A percentile compares a stretch with the other conserved stretches of the same genome.
phyloP scores from a whole-genome alignment of 2,888 invertebrate genomes.

The Sthenelais limicola region DNA sequence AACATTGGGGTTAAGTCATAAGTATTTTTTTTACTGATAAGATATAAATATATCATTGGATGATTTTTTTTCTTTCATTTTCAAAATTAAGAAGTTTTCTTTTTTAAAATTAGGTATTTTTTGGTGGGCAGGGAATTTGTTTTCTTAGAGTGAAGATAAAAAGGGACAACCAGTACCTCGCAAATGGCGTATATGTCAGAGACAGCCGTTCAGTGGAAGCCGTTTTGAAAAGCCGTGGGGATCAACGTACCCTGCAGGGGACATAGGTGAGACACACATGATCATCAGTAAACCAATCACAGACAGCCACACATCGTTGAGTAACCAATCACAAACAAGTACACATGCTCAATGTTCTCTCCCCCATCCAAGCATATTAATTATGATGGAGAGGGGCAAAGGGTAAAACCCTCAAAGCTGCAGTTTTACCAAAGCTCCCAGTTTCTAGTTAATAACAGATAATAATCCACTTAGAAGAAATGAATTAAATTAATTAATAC shows the following conservation, averaged over 20 bases:
- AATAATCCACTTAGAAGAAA: too few species aligned
- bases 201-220: slow-evolving; percentile 81
- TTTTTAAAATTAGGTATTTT: background rate
- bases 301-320: slow-evolving; percentile 24
- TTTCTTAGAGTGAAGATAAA: slow-evolving; percentile 30
- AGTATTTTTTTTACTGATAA: too few species aligned
- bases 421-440: too few species aligned
- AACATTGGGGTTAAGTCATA: too few species aligned
- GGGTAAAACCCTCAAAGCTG: too few species aligned
- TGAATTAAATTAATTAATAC: too few species aligned
- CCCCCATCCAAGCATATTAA: too few species aligned
- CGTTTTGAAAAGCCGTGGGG: slow-evolving; percentile 98
- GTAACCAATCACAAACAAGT: slow-evolving; percentile 30
- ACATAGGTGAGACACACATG: slow-evolving; percentile 66
- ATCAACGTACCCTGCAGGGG: slow-evolving; percentile 89
- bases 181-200: slow-evolving; percentile 16
- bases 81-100: background rate
- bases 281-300: slow-evolving; percentile 15
- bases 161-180: slow-evolving; percentile 32
- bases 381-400: too few species aligned
- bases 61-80: too few species aligned
- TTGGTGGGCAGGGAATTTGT: background rate
- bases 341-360: slow-evolving; percentile 25
- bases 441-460: too few species aligned
- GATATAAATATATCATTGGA: slow-evolving; percentile 1